Percentiles rank a stretch among this genome's conserved stretches.
Conservation (phyloP, 2,113 vertebrate genomes). For the Miniopterus natalensis region DNA sequence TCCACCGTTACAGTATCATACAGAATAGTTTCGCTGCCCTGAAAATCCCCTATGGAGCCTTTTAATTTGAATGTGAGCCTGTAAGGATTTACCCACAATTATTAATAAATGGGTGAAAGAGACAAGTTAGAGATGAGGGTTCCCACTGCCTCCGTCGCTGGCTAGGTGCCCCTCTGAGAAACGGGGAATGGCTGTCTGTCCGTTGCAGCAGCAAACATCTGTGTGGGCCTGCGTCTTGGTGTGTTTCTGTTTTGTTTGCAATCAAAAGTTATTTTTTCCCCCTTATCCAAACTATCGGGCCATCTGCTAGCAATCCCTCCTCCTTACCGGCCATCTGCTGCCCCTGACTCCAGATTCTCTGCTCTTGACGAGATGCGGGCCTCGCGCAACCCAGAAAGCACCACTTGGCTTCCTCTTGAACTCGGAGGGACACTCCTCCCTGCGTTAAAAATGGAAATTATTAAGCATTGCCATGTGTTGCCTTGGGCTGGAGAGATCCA, state of each 20-base stretch:
- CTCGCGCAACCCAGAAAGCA: conserved; percentile 71
- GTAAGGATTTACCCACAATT: not conserved
- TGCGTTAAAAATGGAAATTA: conserved; percentile 64
- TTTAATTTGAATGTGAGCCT: not conserved
- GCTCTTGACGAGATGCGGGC: not conserved
- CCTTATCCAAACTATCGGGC: conserved; percentile 60
- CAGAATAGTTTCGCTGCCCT: not conserved
- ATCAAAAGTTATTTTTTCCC: conserved; percentile 29
- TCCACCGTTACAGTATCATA: rapidly evolving
- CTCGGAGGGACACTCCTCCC: conserved; percentile 13
- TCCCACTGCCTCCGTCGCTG: not conserved
- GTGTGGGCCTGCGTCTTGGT: not conserved
- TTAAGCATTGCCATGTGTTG: conserved; percentile 1
- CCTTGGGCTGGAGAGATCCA: conserved; percentile 45
- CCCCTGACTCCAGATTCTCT: conserved; percentile 74
- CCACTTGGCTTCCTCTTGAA: conserved; percentile 78
- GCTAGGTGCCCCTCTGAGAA: not conserved
- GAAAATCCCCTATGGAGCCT: not conserved
- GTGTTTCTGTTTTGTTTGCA: conserved; percentile 81
- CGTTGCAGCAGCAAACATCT: not conserved
- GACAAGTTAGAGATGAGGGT: not conserved
- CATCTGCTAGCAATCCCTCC: conserved; percentile 82
- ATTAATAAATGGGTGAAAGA: not conserved
- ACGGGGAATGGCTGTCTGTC: rapidly evolving
- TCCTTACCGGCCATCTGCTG: conserved; percentile 83